Conservation (phyloP, 2,113 vertebrate species). For the Myotis davidii region DNA sequence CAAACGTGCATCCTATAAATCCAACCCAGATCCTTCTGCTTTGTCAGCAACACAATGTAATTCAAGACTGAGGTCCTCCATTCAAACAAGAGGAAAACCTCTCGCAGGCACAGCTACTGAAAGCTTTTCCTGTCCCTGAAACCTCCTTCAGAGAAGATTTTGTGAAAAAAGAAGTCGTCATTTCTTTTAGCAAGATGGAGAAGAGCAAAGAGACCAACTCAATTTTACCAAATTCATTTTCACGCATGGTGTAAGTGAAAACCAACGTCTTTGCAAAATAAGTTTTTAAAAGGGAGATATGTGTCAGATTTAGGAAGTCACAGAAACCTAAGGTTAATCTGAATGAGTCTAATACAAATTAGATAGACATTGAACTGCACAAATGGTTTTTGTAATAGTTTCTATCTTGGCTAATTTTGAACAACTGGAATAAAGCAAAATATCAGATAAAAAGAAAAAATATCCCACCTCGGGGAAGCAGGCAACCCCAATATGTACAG, state of each 20-base stretch:
- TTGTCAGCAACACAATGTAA: background rate
- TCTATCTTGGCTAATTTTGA: background rate
- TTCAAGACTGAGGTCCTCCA: background rate
- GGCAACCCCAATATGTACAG: background rate
- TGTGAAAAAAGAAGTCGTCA: background rate
- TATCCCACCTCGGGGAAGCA: background rate
- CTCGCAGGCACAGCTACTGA: background rate
- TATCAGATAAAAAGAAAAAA: background rate
- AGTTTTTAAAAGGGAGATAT: conserved; percentile 22
- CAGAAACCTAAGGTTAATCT: background rate
- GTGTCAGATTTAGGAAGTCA: background rate
- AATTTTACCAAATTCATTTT: background rate
- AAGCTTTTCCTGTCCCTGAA: background rate
- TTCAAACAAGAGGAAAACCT: background rate
- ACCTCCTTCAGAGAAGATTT: background rate
- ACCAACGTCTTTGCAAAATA: conserved; percentile 6
- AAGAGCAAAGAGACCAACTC: background rate
- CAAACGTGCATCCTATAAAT: background rate
- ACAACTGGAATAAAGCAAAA: background rate
- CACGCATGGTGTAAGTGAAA: background rate
- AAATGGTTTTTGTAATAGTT: background rate
- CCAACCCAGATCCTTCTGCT: background rate
- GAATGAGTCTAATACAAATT: background rate
- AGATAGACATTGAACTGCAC: background rate
- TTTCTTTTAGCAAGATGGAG: background rate